Conservation (phyloP, 2,113 vertebrate species). For the Elanus axillaris region DNA sequence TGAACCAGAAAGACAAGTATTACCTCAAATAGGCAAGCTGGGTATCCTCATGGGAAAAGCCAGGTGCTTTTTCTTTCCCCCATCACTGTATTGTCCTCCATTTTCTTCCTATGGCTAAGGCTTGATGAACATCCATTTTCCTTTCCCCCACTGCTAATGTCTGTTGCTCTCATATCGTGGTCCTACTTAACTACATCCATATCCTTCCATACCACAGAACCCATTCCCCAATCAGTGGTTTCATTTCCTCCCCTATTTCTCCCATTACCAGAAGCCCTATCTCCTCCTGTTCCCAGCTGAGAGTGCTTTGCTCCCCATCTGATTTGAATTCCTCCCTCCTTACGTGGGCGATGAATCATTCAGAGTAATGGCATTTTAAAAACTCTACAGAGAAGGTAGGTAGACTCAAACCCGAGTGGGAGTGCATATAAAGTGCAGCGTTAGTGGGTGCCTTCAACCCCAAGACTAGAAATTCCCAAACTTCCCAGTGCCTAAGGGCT, state of each 20-base stretch:
- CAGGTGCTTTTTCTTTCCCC: background rate
- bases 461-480: background rate
- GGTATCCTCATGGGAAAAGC: background rate
- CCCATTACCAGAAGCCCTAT: background rate
- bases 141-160: background rate
- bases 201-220: background rate
- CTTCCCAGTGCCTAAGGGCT: background rate
- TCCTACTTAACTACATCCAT: background rate
- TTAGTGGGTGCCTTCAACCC: background rate
- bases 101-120: background rate
- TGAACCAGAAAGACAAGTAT: background rate
- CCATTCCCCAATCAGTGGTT: background rate
- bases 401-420: constrained; percentile 13
- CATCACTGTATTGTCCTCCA: background rate
- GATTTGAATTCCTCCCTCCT: constrained; percentile 52
- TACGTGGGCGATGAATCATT: background rate
- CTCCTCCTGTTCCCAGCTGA: background rate
- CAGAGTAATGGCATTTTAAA: constrained; percentile 36
- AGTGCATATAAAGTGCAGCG: background rate
- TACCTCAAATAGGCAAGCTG: background rate
- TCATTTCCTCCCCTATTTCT: background rate
- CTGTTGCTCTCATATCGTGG: background rate
- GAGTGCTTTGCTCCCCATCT: background rate
- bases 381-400: constrained; percentile 27
- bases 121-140: background rate